Evolutionary conservation across 1,140 invertebrate genomes (phyloP).

Genomic region (Catajapyx aquilonaris): DNA sequence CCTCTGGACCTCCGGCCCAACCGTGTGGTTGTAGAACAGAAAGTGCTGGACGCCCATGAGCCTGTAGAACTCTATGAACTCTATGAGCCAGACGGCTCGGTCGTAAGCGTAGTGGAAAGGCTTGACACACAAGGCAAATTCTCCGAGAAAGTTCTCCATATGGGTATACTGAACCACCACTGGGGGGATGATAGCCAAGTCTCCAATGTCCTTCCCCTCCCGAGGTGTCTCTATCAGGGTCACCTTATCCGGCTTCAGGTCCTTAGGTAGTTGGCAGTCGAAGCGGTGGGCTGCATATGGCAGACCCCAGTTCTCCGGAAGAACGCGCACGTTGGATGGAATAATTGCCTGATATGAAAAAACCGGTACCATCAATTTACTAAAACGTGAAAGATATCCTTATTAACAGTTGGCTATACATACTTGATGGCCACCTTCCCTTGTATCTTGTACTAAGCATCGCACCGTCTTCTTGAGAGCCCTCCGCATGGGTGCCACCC

Average conservation of each 20-base stretch:
- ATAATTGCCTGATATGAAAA: too few species aligned
- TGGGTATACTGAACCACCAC: background rate
- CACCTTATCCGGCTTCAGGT: background rate
- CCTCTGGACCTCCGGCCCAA: conserved; percentile 22
- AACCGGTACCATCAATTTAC: too few species aligned
- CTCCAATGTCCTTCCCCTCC: background rate
- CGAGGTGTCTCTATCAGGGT: background rate
- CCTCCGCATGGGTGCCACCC: background rate
- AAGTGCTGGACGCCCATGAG: conserved; percentile 29
- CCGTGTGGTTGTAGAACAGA: conserved; percentile 30
- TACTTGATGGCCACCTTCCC: background rate
- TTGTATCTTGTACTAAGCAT: background rate
- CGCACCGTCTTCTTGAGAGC: too few species aligned
- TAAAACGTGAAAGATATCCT: too few species aligned
- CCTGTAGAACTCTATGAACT: conserved; percentile 32
- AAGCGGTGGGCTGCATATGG: background rate
- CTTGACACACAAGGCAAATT: conserved; percentile 30
- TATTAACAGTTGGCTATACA: background rate
- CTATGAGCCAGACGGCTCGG: conserved; percentile 24
- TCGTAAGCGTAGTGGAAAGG: conserved; percentile 30
- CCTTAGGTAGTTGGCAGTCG: background rate
- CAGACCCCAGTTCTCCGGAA: background rate
- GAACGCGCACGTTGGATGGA: too few species aligned
- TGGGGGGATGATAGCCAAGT: background rate
- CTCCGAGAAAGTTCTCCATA: conserved; percentile 6